Base-by-base conservation (phyloP, 2,113 vertebrate genomes). In the Trematomus loennbergii region DNA sequence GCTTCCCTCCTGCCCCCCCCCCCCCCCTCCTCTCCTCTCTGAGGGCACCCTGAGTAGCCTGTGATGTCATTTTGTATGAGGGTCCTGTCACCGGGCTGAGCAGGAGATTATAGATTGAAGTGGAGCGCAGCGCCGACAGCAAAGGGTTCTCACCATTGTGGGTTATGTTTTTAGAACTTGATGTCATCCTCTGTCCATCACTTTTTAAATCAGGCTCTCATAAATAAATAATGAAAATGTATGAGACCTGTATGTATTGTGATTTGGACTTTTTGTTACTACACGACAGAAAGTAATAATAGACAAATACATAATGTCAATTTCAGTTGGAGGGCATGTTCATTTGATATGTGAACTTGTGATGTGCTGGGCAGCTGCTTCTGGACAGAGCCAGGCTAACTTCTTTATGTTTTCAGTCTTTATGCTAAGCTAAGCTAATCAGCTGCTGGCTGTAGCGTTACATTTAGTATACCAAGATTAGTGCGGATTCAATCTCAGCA, bases 41-140 rank as follows among this genome's bases (percentile, higher is more conserved):
- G n/a, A n/a, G n/a, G n/a, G n/a, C n/a, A n/a, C n/a, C n/a, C n/a
- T n/a, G n/a, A n/a, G n/a, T n/a, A n/a, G n/a, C n/a, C n/a, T n/a
- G n/a, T n/a, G n/a, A n/a, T n/a, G n/a, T n/a, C n/a, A n/a, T n/a
- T n/a, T n/a, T n/a, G n/a, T n/a, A n/a, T n/a, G n/a, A n/a, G n/a
- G n/a, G n/a, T n/a, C 62, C 12, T 9, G 25, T 29, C 25, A 29
- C 25, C 25, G 20, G 25, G 69, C 74, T 76, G 77, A 75, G 83
- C 59, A 46, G 68, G 57, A 78, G 86, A 87, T 80, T 76, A 67
- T 62, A 70, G 79, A 85, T 65, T 74, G 83, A 78, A 87, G 72
- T 50, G 54, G 67, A 86, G 78, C 6, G 62, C 61, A 65, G 63
- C 29, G 49, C 59, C 8, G 63, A 73, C 71, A 87, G 52, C 49